Evolutionary conservation across 2,888 invertebrate species (phyloP).

Genomic region (Tortrix viridana): DNA sequence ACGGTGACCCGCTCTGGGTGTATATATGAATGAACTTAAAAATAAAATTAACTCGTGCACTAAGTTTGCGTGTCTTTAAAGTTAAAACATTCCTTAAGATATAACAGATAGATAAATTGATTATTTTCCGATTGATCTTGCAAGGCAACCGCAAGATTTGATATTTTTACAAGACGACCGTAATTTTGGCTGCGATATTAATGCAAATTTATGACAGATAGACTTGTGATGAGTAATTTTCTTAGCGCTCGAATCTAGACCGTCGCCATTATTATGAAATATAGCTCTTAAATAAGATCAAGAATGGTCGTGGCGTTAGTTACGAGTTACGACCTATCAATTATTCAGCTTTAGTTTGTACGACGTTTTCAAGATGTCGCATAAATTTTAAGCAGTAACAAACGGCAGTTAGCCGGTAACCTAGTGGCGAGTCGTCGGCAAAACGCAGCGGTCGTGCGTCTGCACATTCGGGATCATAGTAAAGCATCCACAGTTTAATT

Average conservation of each 20-base stretch:
- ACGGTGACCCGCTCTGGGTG: no score
- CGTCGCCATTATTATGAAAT: background rate
- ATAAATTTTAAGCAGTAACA: conserved; percentile 36
- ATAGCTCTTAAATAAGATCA: conserved; percentile 2
- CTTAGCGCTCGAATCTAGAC: background rate
- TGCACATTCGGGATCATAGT: conserved; percentile 56
- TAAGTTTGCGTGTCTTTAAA: no score
- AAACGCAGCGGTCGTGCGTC: conserved; percentile 38
- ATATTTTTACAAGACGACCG: no score
- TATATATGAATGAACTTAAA: no score
- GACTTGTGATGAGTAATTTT: background rate
- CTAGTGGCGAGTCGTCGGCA: conserved; percentile 14
- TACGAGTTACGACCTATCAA: conserved; percentile 28
- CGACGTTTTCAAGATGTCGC: conserved; percentile 33
- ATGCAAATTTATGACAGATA: background rate
- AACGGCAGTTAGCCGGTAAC: conserved; percentile 30
- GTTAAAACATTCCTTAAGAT: no score
- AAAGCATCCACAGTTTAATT: conserved; percentile 50
- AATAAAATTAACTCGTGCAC: no score
- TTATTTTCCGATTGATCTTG: no score
- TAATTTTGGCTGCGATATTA: background rate
- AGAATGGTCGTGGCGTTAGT: conserved; percentile 21
- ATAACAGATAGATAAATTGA: no score
- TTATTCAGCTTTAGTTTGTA: conserved; percentile 30
- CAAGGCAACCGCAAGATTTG: no score